A percentile compares a stretch with the other conserved stretches of the same genome.
phyloP scores from a whole-genome alignment of 2,888 invertebrate genomes.

The Minunthozetes semirufus region DNA sequence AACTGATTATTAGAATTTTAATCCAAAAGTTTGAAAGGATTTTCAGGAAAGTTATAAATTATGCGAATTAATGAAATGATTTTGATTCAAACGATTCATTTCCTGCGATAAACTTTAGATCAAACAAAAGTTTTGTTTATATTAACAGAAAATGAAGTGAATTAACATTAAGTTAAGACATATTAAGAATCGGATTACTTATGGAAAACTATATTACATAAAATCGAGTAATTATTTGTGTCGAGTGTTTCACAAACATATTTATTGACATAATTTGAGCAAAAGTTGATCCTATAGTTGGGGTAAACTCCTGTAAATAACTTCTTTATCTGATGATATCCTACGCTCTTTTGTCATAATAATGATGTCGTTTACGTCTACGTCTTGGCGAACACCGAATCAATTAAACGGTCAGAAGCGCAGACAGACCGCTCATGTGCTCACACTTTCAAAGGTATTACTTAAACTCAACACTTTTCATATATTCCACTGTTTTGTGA shows the following conservation, averaged over 20 bases:
- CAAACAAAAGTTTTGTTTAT: too few species aligned
- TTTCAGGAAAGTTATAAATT: too few species aligned
- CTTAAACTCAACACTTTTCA: neutral
- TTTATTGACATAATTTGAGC: neutral
- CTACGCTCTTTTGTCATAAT: constrained; percentile 18
- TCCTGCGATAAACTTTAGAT: too few species aligned
- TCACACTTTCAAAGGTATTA: neutral
- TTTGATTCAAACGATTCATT: too few species aligned
- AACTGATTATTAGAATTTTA: too few species aligned
- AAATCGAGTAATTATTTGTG: constrained; percentile 1
- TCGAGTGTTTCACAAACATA: constrained; percentile 21
- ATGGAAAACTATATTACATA: neutral
- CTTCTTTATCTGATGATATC: neutral
- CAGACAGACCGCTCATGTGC: constrained; percentile 19
- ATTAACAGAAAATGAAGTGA: too few species aligned
- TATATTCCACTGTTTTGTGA: too few species aligned
- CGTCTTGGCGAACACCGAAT: neutral
- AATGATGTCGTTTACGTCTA: constrained; percentile 4
- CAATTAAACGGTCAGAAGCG: constrained; percentile 10
- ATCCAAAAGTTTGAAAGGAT: too few species aligned
- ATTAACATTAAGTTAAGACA: too few species aligned
- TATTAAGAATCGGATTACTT: too few species aligned
- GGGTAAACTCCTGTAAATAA: neutral
- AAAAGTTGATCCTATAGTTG: neutral
- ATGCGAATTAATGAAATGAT: too few species aligned